These are phyloP conservation scores for Drosophila quadrilineata DNA, from an alignment of 1,140 invertebrate genomes.

Conservation along the genomic window DNA sequence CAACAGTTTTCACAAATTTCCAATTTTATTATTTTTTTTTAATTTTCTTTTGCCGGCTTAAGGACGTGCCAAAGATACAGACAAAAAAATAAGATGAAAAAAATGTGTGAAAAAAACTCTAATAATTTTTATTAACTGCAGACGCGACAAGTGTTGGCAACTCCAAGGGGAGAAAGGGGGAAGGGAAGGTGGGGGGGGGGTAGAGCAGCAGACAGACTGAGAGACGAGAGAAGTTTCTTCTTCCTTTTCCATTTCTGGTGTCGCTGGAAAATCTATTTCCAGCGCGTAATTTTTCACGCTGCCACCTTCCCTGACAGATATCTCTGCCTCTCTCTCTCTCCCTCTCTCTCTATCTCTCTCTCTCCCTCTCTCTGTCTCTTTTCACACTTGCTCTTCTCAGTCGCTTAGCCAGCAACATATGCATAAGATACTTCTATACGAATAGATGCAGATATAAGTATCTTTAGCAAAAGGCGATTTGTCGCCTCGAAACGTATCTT, in stretches of 20 bases:
- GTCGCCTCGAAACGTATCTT: slow-evolving; percentile 48
- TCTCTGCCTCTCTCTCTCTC: background rate
- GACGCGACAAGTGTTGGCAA: slow-evolving; percentile 33
- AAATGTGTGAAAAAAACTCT: too few relatives aligned
- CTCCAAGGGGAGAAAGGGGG: slow-evolving; percentile 10
- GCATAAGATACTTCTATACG: slow-evolving; percentile 1
- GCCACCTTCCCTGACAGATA: slow-evolving; percentile 59
- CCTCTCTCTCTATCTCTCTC: background rate
- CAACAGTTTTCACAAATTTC: too few relatives aligned
- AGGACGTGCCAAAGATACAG: slow-evolving; percentile 53
- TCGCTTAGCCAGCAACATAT: slow-evolving; percentile 15
- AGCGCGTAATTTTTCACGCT: slow-evolving; percentile 71
- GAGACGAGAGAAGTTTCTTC: slow-evolving; percentile 3
- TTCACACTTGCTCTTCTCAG: background rate
- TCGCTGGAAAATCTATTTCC: slow-evolving; percentile 72
- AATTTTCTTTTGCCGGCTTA: slow-evolving; percentile 43
- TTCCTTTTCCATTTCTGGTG: slow-evolving; percentile 24
- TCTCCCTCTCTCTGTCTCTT: background rate
- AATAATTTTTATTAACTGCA: slow-evolving; percentile 63
- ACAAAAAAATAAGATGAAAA: too few relatives aligned
- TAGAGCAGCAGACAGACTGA: slow-evolving; percentile 20
- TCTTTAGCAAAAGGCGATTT: slow-evolving; percentile 58
- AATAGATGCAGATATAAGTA: slow-evolving; percentile 38
- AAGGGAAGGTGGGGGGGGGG: background rate
- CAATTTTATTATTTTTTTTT: slow-evolving; percentile 49